Conservation (phyloP, 2,113 vertebrate species). For the Catharus fuscescens region DNA sequence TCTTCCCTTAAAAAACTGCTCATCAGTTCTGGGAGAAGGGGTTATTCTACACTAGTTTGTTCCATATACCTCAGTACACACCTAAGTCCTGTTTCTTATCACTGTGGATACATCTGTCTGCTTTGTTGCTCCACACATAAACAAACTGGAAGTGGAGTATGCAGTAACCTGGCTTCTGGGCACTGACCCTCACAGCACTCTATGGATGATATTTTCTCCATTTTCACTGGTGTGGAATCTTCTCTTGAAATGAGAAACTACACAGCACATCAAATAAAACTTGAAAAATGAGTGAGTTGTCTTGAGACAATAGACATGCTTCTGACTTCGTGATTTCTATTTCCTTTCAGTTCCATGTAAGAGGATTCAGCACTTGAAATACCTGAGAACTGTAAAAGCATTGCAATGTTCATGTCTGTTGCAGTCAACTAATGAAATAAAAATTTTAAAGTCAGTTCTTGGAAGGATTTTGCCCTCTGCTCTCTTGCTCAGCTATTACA, state of each 20-base stretch:
- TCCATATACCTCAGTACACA: not conserved
- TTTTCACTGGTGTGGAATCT: not conserved
- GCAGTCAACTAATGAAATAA: not conserved
- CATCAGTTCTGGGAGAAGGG: not conserved
- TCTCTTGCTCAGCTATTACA: not conserved
- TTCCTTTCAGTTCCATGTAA: constrained; percentile 6
- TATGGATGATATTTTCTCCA: not conserved
- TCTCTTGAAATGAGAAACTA: constrained; percentile 14
- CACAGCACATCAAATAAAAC: not conserved
- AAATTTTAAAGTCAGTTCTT: not conserved
- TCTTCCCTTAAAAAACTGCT: not conserved
- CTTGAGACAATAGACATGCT: not conserved
- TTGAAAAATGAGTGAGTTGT: not conserved
- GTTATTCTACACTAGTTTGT: not conserved
- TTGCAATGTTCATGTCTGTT: not conserved
- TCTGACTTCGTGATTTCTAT: constrained; percentile 14
- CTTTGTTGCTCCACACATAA: constrained; percentile 22
- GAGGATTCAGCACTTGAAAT: constrained; percentile 45
- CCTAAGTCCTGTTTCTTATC: not conserved
- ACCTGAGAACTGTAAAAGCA: constrained; percentile 52
- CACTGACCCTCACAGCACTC: not conserved
- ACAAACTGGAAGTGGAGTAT: not conserved
- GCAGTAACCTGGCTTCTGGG: not conserved
- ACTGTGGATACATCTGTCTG: not conserved
- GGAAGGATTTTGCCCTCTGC: constrained; percentile 14